phyloP scores from a whole-genome alignment of 2,797 vertebrate species.

The Gallirallus australis region DNA sequence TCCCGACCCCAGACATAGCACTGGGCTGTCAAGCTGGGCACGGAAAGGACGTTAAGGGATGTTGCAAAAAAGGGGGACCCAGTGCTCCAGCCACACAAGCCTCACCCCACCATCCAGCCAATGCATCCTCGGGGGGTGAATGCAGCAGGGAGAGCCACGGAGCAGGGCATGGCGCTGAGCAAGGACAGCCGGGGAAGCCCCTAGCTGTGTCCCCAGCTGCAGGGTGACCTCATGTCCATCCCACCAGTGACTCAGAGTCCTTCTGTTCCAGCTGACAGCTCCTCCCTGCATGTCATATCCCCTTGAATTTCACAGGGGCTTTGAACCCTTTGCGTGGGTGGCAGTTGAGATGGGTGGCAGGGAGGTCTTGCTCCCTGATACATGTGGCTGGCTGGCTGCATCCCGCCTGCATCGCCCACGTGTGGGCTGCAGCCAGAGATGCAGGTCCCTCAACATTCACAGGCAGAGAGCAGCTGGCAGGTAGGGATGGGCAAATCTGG shows the following conservation, averaged over 20 bases:
- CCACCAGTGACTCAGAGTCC: constrained; percentile 20
- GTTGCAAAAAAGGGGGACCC: background rate
- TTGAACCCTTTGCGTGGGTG: background rate
- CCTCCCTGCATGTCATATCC: background rate
- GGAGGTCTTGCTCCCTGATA: background rate
- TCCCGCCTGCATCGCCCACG: fast-evolving
- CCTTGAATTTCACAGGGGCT: background rate
- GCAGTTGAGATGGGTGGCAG: background rate
- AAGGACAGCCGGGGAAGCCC: background rate
- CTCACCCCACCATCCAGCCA: background rate
- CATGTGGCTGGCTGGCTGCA: background rate
- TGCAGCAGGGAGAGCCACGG: background rate
- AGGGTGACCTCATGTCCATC: constrained; percentile 31
- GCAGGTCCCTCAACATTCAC: background rate
- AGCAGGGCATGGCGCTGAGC: background rate
- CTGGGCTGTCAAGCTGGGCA: background rate
- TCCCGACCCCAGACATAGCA: background rate
- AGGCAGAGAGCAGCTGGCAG: background rate
- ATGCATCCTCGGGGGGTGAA: background rate
- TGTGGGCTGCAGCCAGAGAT: background rate
- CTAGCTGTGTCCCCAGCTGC: background rate
- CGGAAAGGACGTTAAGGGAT: background rate
- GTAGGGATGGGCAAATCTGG: background rate
- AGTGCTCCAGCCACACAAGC: fast-evolving
- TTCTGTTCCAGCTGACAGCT: background rate